These are phyloP conservation scores for Cynodonichthys magdalenae DNA, from an alignment of 2,797 vertebrate genomes.

Conservation along the genomic window DNA sequence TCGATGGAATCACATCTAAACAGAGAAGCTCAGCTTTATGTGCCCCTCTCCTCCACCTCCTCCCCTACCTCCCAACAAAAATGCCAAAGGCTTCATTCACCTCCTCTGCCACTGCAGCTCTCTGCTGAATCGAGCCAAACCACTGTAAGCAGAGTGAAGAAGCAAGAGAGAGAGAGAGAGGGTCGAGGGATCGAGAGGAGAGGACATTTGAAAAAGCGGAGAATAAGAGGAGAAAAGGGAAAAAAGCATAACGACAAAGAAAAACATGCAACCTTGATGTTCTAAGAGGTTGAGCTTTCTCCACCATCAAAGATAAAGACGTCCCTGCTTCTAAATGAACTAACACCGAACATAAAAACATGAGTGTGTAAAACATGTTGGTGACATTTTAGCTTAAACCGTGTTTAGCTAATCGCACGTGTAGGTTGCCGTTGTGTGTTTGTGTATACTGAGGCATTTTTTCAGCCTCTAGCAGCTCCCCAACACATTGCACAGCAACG, in stretches of 20 bases:
- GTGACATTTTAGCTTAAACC: conserved; percentile 25
- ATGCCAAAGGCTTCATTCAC: conserved; percentile 57
- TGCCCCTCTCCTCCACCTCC: not conserved
- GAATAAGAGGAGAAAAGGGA: no score
- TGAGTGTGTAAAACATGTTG: conserved; percentile 9
- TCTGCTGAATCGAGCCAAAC: conserved; percentile 44
- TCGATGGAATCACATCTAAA: conserved; percentile 47
- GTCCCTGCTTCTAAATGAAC: conserved; percentile 14
- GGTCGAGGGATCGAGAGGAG: not conserved
- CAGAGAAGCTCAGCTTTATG: conserved; percentile 15
- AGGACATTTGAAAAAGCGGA: not conserved
- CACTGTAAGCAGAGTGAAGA: conserved; percentile 3
- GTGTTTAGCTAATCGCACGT: conserved; percentile 12
- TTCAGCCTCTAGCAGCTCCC: conserved; percentile 45
- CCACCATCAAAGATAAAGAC: conserved; percentile 20
- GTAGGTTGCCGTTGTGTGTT: conserved; percentile 21
- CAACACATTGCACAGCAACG: conserved; percentile 55
- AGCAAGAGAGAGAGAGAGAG: not conserved
- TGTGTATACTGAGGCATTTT: conserved; percentile 35
- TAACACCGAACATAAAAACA: not conserved
- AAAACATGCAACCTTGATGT: not conserved
- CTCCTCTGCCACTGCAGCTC: conserved; percentile 40
- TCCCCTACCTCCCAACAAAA: conserved; percentile 30
- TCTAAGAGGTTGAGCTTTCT: conserved; percentile 13
- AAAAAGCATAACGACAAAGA: not conserved